Evolutionary conservation across 1,140 invertebrate genomes (phyloP), one percentile per base, ranked within the genome.

Genomic region (Hylaeus anthracinus): DNA sequence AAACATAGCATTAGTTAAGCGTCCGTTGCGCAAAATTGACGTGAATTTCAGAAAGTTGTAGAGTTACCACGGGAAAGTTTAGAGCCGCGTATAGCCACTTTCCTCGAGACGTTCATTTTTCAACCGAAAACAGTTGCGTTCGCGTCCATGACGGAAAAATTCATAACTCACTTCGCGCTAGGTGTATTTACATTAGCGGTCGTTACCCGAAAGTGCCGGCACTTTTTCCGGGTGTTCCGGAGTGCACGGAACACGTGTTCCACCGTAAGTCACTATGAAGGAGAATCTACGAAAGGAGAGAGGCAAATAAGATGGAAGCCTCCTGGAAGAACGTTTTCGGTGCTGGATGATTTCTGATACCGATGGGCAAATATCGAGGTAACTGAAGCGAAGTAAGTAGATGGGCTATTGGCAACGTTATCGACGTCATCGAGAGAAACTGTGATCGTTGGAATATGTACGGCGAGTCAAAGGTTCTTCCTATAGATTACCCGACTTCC

Each of bases 101-200:
- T 65, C 41, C 63, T 45, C 41, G 63, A 65, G 63, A 65, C 63
- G 63, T 65, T 41, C 56, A 48, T 72, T 72, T 72, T 72, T 72
- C 39, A 65, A 37, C 39, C 9, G 63, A 45, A 45, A 65, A 65
- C 63, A 65, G 63, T 65, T 65, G 26, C 26, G 26, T 26, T 26
- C 26, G 26, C 26, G 26, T 26, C 14, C 41, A 15, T 41, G 14
- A 15, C 1, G 43, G n/a, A 72, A 72, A 72, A 72, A 61, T 72
- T 61, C 56, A 48, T 58, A 72, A 72, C 56, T 72, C 58, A 37
- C n/a, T 61, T 61, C 56, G 56, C 58, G 71, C n/a, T 48, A 39
- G 26, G 43, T 61, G 43, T 72, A 72, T 61, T 72, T 72, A 72
- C 71, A 72, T 51, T 43, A 45, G 10, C 26, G 71, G 56, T 61